Base-by-base conservation (phyloP, 1,140 invertebrate genomes). In the Leptinotarsa lineolata region DNA sequence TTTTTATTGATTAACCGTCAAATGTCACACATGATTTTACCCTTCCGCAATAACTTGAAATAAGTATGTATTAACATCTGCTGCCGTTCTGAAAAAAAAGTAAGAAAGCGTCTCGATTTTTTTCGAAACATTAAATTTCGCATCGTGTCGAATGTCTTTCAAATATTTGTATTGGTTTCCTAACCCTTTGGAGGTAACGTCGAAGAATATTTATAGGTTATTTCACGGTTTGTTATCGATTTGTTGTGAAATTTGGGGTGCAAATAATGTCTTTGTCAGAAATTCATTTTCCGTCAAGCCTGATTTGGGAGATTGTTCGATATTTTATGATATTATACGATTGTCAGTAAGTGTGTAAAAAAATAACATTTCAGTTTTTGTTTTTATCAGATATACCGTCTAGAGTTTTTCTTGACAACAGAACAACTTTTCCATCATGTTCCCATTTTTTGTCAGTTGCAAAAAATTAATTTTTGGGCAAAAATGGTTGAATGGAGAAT, bases 101-200 rank as follows among this genome's bases (percentile, higher is more conserved):
- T 30, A 68, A 68, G 46, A 58, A 68, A 16, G 58, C n/a, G 20
- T 68, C 18, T 39, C 69, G 39, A 70, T 74, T 78, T 77, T 78
- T 75, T 73, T 77, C 77, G 77, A 79, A 79, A 79, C 77, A 79
- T 79, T 79, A 79, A 79, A 75, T 79, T 77, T 79, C 64, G 21
- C 16, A 68, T 72, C 74, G 74, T 76, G 58, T 68, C 77, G 72
- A 77, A 79, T 79, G 39, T 67, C 74, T 68, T 77, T 77, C 71
- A 71, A 77, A 74, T 75, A 79, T 70, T 73, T 73, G 65, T 74
- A 77, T 76, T 70, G 75, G 65, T n/a, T n/a, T 48, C 20, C 6
- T 67, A 79, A 79, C 77, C 77, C 77, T 79, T 79, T 78, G 54
- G 45, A 12, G 21, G 69, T 44, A 46, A 58, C 73, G 76, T 79